These are phyloP conservation scores for Laodelphax striatellus DNA, from an alignment of 1,140 invertebrate genomes.

Conservation along the genomic window DNA sequence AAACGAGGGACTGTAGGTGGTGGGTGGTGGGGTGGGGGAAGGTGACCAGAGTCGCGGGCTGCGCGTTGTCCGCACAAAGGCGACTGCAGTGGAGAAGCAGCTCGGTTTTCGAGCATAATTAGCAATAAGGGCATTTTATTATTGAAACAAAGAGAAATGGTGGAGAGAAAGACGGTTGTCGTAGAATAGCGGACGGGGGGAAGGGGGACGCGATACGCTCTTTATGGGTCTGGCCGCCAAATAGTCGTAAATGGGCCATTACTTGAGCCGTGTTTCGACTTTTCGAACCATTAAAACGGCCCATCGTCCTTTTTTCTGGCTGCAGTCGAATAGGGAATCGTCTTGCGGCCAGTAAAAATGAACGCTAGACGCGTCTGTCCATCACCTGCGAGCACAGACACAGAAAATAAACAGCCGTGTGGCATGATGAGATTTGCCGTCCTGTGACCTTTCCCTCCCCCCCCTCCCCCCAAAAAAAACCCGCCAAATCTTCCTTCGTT, in stretches of 20 bases:
- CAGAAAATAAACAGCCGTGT: too few species aligned
- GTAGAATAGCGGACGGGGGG: too few species aligned
- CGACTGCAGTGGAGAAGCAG: not conserved
- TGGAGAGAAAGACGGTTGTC: not conserved
- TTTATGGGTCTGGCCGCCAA: not conserved
- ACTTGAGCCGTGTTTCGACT: not conserved
- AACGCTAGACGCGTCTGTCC: not conserved
- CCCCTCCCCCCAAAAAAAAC: too few species aligned
- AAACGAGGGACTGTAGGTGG: too few species aligned
- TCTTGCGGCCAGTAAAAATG: not conserved
- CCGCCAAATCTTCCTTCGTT: too few species aligned
- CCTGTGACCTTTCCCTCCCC: too few species aligned
- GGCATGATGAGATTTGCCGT: too few species aligned
- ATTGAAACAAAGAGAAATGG: slow-evolving; percentile 2
- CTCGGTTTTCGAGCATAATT: not conserved
- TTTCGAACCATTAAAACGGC: not conserved
- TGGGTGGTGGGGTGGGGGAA: too few species aligned
- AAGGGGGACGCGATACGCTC: not conserved
- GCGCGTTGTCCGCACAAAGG: too few species aligned
- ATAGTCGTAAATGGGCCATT: not conserved
- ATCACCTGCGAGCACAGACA: too few species aligned
- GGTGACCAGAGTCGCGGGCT: too few species aligned
- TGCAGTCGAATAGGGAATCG: not conserved
- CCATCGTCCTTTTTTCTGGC: not conserved
- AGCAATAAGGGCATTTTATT: slow-evolving; percentile 1